Percentiles rank a stretch among this genome's conserved stretches.
Conservation (phyloP, 2,888 invertebrate species). For the Synergus laeviventris region DNA sequence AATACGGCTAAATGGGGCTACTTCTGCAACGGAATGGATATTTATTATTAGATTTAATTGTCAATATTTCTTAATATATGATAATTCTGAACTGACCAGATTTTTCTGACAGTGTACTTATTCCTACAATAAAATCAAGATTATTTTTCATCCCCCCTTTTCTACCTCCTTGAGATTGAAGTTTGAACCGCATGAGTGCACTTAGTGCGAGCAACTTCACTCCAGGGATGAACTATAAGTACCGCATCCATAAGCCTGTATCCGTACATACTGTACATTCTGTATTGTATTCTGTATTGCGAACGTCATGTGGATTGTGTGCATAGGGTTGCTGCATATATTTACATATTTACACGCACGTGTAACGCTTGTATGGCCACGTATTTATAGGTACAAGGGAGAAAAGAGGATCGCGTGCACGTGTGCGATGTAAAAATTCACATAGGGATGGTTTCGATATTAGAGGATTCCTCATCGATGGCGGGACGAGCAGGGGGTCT, state of each 20-base stretch:
- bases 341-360: slow-evolving; percentile 16
- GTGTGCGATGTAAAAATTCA: neutral
- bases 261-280: neutral
- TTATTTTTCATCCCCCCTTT: neutral
- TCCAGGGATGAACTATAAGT: slow-evolving; percentile 10
- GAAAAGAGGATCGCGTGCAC: neutral
- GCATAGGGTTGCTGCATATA: slow-evolving; percentile 16
- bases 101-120: neutral
- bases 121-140: neutral
- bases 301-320: neutral
- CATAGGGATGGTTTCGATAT: neutral
- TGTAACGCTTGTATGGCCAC: neutral
- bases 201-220: neutral
- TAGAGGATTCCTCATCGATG: slow-evolving; percentile 37
- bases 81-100: too few species aligned
- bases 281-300: neutral
- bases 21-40: too few species aligned
- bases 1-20: too few species aligned
- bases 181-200: neutral
- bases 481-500: slow-evolving; percentile 44
- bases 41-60: neutral
- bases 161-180: neutral
- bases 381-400: neutral
- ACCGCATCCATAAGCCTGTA: neutral
- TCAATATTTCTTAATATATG: neutral